These are phyloP conservation scores for Agrenia bidenticulata DNA, from an alignment of 2,888 invertebrate species.

Conservation along the genomic window DNA sequence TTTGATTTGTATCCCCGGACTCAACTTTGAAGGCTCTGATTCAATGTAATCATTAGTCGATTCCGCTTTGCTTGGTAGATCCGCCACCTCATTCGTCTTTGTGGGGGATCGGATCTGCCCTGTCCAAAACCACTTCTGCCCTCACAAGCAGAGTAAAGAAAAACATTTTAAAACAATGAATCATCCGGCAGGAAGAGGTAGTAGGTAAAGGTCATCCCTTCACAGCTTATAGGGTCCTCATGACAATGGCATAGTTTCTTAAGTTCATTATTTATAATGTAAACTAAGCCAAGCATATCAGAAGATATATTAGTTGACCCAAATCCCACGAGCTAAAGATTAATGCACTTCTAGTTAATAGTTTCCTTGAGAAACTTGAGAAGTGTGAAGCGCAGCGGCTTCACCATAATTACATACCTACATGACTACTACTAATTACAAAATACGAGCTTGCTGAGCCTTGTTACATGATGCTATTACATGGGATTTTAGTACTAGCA, in stretches of 20 bases:
- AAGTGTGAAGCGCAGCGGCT: too few species aligned
- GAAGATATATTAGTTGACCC: conserved; percentile 1
- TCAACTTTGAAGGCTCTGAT: conserved; percentile 55
- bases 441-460: too few species aligned
- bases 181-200: neutral
- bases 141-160: neutral
- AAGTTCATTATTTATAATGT: too few species aligned
- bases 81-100: conserved; percentile 1
- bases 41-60: conserved; percentile 54
- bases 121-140: conserved; percentile 54
- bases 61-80: neutral
- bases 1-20: conserved; percentile 61
- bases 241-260: conserved; percentile 9
- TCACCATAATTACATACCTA: too few species aligned
- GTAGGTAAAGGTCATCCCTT: conserved; percentile 4
- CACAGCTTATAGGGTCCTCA: neutral
- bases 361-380: too few species aligned
- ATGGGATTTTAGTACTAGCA: too few species aligned
- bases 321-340: neutral
- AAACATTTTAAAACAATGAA: neutral
- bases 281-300: too few species aligned
- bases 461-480: too few species aligned
- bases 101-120: neutral
- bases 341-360: neutral
- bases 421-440: too few species aligned